Conservation (phyloP, 2,113 vertebrate genomes). For the Australoheros scitulus region DNA sequence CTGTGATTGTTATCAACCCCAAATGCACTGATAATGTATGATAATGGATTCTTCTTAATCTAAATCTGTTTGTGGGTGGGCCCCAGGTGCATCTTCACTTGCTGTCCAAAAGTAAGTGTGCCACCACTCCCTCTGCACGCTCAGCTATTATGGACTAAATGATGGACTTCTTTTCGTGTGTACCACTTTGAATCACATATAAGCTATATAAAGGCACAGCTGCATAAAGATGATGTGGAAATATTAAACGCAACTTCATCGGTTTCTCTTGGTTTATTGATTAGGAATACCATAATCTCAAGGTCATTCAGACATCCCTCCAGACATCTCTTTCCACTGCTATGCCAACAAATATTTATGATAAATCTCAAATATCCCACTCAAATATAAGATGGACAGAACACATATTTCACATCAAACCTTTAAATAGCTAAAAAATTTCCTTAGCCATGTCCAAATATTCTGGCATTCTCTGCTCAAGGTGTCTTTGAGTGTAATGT, state of each 20-base stretch:
- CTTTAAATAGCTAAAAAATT: constrained; percentile 22
- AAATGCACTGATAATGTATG: constrained; percentile 68
- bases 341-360: constrained; percentile 11
- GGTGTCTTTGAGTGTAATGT: constrained; percentile 46
- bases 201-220: not conserved
- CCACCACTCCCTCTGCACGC: constrained; percentile 6
- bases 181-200: not conserved
- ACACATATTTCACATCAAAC: constrained; percentile 16
- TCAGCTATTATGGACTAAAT: not conserved
- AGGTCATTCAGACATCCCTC: not conserved
- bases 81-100: constrained; percentile 53
- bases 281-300: constrained; percentile 4
- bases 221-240: constrained; percentile 3
- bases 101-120: constrained; percentile 43
- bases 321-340: constrained; percentile 11
- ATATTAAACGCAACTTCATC: not conserved
- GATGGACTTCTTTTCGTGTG: not conserved
- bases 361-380: constrained; percentile 19
- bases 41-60: constrained; percentile 70
- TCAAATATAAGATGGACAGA: constrained; percentile 2
- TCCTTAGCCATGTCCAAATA: constrained; percentile 15
- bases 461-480: constrained; percentile 53
- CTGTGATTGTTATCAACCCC: constrained; percentile 50
- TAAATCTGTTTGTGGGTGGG: constrained; percentile 42
- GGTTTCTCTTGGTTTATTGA: not conserved